Evolutionary conservation across 1,140 invertebrate species (phyloP).

Genomic region (Coenobita brevimanus): DNA sequence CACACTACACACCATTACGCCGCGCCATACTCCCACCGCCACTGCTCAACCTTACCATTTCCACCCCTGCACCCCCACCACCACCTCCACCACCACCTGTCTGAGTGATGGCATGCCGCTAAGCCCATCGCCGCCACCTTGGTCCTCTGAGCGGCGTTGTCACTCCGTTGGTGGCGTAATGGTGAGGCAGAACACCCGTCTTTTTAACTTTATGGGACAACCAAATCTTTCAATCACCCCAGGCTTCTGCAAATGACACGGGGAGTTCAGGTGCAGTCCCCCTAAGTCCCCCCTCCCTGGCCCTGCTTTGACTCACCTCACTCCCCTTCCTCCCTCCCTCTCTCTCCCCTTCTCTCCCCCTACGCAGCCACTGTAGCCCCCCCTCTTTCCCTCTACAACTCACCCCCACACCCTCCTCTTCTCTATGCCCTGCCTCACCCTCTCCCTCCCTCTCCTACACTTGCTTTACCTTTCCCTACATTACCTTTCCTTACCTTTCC

Average conservation of each 20-base stretch:
- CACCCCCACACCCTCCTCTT: too few relatives aligned
- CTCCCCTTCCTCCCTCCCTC: background rate
- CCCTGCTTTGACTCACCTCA: background rate
- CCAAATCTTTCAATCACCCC: conserved; percentile 47
- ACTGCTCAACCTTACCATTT: too few relatives aligned
- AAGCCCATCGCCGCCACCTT: too few relatives aligned
- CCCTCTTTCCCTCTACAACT: background rate
- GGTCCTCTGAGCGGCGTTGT: too few relatives aligned
- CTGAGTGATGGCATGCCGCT: background rate
- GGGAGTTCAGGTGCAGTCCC: too few relatives aligned
- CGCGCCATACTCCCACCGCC: too few relatives aligned
- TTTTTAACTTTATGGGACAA: conserved; percentile 33
- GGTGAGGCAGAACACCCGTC: background rate
- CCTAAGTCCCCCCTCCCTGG: background rate
- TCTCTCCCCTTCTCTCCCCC: background rate
- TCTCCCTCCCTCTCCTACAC: background rate
- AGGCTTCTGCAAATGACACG: conserved; percentile 14
- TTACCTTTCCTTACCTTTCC: too few relatives aligned
- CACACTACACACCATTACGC: too few relatives aligned
- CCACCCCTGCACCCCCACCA: too few relatives aligned
- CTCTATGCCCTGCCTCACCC: too few relatives aligned
- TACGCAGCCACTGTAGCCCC: background rate
- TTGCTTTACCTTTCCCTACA: background rate
- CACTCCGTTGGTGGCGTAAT: background rate
- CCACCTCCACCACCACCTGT: too few relatives aligned